Evolutionary conservation across 53 echinoderm and acorn worm genomes (phyloP), one percentile per base, ranked within the genome.

Genomic region (Echinarachnius parma): DNA sequence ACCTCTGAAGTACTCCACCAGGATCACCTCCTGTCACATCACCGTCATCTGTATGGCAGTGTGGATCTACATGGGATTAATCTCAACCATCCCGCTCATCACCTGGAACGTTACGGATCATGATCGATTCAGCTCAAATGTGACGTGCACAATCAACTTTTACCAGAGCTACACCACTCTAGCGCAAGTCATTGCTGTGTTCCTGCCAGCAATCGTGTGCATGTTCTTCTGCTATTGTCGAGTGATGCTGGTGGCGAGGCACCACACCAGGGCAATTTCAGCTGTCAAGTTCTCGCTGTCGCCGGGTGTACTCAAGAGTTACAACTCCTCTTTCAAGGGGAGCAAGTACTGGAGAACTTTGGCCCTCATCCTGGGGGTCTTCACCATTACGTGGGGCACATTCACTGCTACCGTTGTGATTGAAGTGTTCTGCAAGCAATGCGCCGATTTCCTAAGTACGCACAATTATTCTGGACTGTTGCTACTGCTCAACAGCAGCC

Each of bases 181-280:
- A 35, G 76, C 82, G 59, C 98, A 91, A 30, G 54, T 88, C 21
- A 29, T 60, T 19, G 30, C 80, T 30, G 61, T 86, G 30, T 98
- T 91, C 56, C 15, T 91, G 35, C 98, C 98, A 0, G 84, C 77
- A 5, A 76, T 82, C 30, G 11, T 82, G 5, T 63, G 82, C 47
- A 91, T 98, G 83, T 76, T 84, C 10, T 82, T 68, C 29, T 91
- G 88, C 59, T 98, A 98, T 56, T 82, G 85, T 31, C 78, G 86
- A 21, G 90, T 98, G 25, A 91, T 88, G 91, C 76, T 88, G 36
- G 90, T 98, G 0, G 98, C 98, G 0, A 79, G 98, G 18, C 84
- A 88, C 53, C 98, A 98, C 46, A 85, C 98, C 44, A 79, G 98
- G 5, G 98, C 98, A 28, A 98, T 98, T 28, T 91, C 98, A 15